phyloP scores from a whole-genome alignment of 2,113 vertebrate species.

The Opisthocomus hoazin region DNA sequence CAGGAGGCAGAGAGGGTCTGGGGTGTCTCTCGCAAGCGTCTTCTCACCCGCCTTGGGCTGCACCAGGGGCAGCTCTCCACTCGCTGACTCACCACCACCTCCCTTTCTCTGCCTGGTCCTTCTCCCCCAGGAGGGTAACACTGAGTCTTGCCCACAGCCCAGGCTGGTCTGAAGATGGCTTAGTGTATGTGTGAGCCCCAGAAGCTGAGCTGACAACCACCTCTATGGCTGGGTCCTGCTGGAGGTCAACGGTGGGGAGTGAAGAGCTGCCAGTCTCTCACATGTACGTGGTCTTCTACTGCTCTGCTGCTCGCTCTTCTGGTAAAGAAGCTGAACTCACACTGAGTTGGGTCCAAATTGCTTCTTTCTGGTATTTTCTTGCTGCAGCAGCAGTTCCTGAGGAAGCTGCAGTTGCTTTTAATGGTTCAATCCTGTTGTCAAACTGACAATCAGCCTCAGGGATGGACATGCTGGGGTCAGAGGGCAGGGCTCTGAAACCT shows the following conservation, averaged over 20 bases:
- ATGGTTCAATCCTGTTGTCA: background rate
- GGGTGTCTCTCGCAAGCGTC: rapidly evolving
- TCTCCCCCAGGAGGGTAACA: background rate
- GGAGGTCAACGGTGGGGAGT: background rate
- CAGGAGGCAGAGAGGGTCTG: background rate
- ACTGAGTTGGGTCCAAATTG: background rate
- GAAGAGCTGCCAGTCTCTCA: background rate
- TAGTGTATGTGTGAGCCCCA: background rate
- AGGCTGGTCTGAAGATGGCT: background rate
- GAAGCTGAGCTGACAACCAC: background rate
- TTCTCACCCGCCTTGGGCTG: background rate
- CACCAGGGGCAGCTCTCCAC: background rate
- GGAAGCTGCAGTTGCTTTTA: background rate
- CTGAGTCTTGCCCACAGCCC: background rate
- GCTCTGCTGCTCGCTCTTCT: background rate
- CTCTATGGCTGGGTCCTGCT: background rate
- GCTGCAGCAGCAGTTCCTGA: background rate
- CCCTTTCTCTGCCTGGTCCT: background rate
- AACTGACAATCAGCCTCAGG: background rate
- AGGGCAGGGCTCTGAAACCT: background rate
- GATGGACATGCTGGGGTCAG: background rate
- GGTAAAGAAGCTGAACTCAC: background rate
- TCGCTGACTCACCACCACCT: background rate
- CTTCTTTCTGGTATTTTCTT: background rate
- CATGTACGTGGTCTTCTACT: background rate